Base-by-base conservation (phyloP, 64 coral and sea anemone species). In the Dendrophyllia cribrosa region DNA sequence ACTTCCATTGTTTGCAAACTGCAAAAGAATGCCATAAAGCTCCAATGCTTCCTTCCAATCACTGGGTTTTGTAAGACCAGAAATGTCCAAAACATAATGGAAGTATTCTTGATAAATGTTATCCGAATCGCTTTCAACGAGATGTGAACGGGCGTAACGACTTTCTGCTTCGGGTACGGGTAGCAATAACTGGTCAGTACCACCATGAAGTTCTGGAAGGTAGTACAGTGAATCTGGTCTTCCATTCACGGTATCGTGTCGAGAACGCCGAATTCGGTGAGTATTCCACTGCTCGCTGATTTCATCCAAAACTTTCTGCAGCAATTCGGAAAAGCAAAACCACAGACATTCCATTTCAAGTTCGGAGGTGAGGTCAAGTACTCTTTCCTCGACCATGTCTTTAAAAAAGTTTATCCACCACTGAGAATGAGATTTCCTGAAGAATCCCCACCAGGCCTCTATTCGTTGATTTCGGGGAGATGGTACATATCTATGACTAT, bases 401-500 rank as follows among this genome's bases (percentile, higher is more conserved):
- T 66, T 66, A 15, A 66, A 66, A 66, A 15, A 66, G 19, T 66
- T 66, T 66, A 66, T 66, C 6, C 63, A 66, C 63, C 63, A 66
- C 2, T 15, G 15, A 66, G 9, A 66, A 20, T 66, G 63, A 34
- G 34, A 34, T 34, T 34, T 34, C 34, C 34, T 34, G 34, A 34
- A 34, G 34, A 34, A 34, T 34, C 63, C 63, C 78, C 78, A 81
- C 78, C 78, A 81, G 23, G 43, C 78, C 48, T 49, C 78, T 8
- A 81, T 81, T 1, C 76, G 48, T n/a, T 81, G 78, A 20, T 78
- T 78, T 17, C 76, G n/a, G 4, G 76, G 76, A 13, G 76, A 78
- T 78, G 76, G 23, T 9, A 78, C 76, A 17, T 78, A 78, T 19
- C 76, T 55, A 50, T 78, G 76, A 4, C 48, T 23, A 78, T 78